Base-by-base conservation (phyloP, 2,888 invertebrate species). In the Mythimna albipuncta region DNA sequence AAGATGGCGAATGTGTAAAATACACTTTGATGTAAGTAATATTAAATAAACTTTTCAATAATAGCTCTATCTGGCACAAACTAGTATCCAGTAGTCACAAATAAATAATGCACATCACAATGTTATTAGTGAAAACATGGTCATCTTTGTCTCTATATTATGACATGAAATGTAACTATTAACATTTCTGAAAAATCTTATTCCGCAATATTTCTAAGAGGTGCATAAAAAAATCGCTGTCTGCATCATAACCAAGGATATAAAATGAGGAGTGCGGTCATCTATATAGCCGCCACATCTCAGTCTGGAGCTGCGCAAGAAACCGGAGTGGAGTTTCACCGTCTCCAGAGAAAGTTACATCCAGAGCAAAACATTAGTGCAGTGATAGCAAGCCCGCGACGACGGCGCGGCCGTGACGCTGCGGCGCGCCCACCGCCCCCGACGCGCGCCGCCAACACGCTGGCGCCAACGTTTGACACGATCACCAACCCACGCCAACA, bases 371-470 rank as follows among this genome's bases (percentile, higher is more conserved):
- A n/a, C 38, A 16, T 6, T 11, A 16, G 32, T 21, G 21, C 21
- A 35, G 19, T 21, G 47, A 58, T 13, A 26, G n/a, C 9, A 61
- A 26, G 26, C 16, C 2, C 26, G 67, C 13, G 11, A 11, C 41
- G 13, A 16, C 41, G n/a, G 6, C 13, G 13, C 62, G 67, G 55
- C 35, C 61, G 68, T 79, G 81, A 81, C 81, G 83, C 11, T 61
- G 70, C 52, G 79, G 62, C 81, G 81, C 83, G 81, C 81, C 81
- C 79, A 74, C 81, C 81, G 79, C 80, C 74, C 66, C 52, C 72
- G 59, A 64, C 35, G 21, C 55, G 21, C 55, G 77, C 47, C 21
- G 47, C 32, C 38, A 67, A 65, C 66, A 71, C 9, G 26, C n/a
- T 54, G 57, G 58, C 79, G 59, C 79, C 64, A 82, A 80, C 32